Evolutionary conservation across 2,888 invertebrate genomes (phyloP), one percentile per base, ranked within the genome.

Genomic region (Imbricaverruca yamaguchii): DNA sequence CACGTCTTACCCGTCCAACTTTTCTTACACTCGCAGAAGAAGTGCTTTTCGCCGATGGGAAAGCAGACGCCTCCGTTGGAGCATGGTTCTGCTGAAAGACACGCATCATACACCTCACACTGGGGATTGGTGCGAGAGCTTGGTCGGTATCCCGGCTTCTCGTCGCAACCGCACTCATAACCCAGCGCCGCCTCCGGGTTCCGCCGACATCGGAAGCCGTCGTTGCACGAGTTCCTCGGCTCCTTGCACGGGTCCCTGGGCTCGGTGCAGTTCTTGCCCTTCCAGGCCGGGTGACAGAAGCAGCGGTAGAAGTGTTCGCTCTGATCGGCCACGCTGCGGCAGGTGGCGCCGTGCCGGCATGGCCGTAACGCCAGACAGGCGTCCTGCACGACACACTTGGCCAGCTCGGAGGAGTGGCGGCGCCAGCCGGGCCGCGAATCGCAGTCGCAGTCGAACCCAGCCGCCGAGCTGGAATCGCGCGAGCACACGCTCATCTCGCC

Each of bases 221-320:
- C 21, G 57, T 78, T 78, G 15, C 78, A 78, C n/a, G 53, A 18
- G 74, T 74, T 74, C 74, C 53, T 74, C 15, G 74, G 74, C 12
- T 74, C 74, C 74, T 18, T 15, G 53, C 74, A 74, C 15, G 74
- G 74, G 53, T 74, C 74, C 7, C 25, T 12, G 15, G 53, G 53
- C 74, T 74, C 74, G 53, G 74, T 23, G 74, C 74, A 74, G 74
- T 74, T 74, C 15, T 25, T 25, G 21, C 53, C 74, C 7, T n/a
- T 18, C 74, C 74, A 74, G 53, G 74, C 74, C 15, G 74, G 74
- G 74, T 39, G 74, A 8, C 74, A 74, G 74, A 74, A 74, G 74
- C 74, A 74, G 74, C 74, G 74, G 74, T 74, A 74, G 53, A 74
- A 74, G 74, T 25, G 12, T 7, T 53, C 21, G 10, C 15, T 9